These are phyloP conservation scores for Seira ritae DNA, from an alignment of 2,888 invertebrate species.

Conservation along the genomic window DNA sequence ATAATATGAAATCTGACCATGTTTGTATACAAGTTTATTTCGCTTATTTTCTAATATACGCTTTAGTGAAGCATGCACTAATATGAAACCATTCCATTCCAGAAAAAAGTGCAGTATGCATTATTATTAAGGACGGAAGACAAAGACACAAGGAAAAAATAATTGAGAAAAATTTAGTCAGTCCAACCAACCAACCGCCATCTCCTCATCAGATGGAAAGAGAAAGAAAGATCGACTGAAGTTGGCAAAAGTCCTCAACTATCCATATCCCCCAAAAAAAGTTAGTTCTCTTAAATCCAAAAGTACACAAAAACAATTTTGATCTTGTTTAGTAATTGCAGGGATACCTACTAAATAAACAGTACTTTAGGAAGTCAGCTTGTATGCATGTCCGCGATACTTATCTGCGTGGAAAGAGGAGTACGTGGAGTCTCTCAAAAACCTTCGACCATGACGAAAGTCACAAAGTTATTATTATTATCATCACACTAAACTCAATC, in stretches of 20 bases:
- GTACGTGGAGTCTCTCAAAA: slow-evolving; percentile 55
- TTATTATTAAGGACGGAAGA: not conserved
- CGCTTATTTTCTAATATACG: slow-evolving; percentile 48
- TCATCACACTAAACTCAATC: slow-evolving; percentile 40
- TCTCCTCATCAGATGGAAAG: not conserved
- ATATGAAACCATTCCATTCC: too few relatives aligned
- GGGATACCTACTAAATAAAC: slow-evolving; percentile 4
- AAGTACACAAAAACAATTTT: slow-evolving; percentile 46
- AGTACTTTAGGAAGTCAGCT: not conserved
- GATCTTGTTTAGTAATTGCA: not conserved
- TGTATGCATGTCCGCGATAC: not conserved
- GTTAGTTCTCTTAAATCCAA: slow-evolving; percentile 38
- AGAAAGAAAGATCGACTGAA: not conserved
- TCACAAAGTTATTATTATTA: slow-evolving; percentile 51
- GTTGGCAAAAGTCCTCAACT: not conserved
- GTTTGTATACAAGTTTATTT: slow-evolving; percentile 58
- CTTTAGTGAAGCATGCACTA: not conserved
- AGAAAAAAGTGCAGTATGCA: too few relatives aligned
- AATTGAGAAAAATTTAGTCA: not conserved
- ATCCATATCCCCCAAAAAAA: not conserved
- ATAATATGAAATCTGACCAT: not conserved
- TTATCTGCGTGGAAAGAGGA: not conserved
- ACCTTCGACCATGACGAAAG: slow-evolving; percentile 67
- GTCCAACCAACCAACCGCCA: not conserved
- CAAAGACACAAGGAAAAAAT: not conserved